These are phyloP conservation scores for Nibea albiflora DNA, from an alignment of 2,113 vertebrate species.

Conservation along the genomic window DNA sequence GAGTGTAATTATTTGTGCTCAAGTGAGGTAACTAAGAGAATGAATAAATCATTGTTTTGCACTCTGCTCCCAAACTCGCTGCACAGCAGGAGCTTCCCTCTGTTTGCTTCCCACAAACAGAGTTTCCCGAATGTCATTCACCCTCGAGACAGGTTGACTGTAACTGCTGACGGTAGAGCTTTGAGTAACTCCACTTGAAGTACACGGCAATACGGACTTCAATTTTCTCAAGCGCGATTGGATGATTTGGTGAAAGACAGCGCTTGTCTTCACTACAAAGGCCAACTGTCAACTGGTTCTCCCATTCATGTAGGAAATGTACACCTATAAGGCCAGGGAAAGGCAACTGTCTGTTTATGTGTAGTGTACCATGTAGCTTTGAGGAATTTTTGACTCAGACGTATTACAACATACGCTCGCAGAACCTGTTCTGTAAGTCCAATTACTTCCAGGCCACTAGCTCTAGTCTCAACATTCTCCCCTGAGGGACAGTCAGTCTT, in stretches of 20 bases:
- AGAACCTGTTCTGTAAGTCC: slow-evolving; percentile 68
- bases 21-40: slow-evolving; percentile 77
- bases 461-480: slow-evolving; percentile 38
- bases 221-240: neutral
- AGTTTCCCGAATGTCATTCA: slow-evolving; percentile 55
- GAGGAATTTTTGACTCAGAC: slow-evolving; percentile 67
- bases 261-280: slow-evolving; percentile 18
- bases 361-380: slow-evolving; percentile 57
- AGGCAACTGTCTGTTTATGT: slow-evolving; percentile 52
- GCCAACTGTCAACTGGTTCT: slow-evolving; percentile 8
- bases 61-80: slow-evolving; percentile 21
- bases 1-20: slow-evolving; percentile 79
- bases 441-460: slow-evolving; percentile 56
- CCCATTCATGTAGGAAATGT: slow-evolving; percentile 38
- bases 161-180: neutral
- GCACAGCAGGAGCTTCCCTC: neutral
- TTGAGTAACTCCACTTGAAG: neutral
- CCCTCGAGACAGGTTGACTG: neutral
- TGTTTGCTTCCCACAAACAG: slow-evolving; percentile 46
- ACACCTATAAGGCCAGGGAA: slow-evolving; percentile 22
- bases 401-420: slow-evolving; percentile 49
- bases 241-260: slow-evolving; percentile 6
- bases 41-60: slow-evolving; percentile 83
- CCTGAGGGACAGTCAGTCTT: slow-evolving; percentile 29
- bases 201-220: neutral